Conservation (phyloP, 2,113 vertebrate genomes). For the Dissostichus mawsoni region DNA sequence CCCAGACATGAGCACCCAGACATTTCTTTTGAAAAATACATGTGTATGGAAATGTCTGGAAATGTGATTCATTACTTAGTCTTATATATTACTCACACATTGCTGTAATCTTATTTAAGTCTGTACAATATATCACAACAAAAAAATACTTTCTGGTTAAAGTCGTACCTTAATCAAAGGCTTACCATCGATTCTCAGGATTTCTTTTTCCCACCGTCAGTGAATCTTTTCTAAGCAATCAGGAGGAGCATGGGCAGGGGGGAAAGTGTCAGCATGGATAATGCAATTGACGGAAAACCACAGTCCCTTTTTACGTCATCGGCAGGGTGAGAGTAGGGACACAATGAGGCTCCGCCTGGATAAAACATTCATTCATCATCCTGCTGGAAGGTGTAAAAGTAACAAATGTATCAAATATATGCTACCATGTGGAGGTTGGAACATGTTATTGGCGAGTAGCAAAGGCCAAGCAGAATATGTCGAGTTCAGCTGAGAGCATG, state of each 20-base stretch:
- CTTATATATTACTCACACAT: neutral
- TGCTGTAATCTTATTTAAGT: neutral
- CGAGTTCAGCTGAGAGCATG: neutral
- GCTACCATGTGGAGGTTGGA: neutral
- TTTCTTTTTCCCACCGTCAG: neutral
- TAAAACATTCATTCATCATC: conserved; percentile 45
- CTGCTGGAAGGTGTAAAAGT: neutral
- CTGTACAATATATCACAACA: neutral
- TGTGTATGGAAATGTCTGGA: neutral
- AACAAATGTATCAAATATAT: neutral
- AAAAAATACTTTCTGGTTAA: neutral
- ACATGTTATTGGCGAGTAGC: neutral
- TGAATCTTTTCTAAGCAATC: neutral
- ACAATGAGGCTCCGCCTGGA: conserved; percentile 8
- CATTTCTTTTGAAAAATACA: neutral
- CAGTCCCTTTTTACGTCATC: conserved; percentile 11
- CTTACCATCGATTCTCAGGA: neutral
- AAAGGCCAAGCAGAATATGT: neutral
- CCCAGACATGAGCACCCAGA: neutral
- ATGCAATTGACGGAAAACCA: conserved; percentile 27
- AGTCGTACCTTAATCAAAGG: neutral
- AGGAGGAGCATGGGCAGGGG: neutral
- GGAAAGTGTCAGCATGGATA: conserved; percentile 16
- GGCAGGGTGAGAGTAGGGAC: conserved; percentile 12
- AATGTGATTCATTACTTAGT: neutral